Evolutionary conservation across 2,888 invertebrate species (phyloP), one percentile per base, ranked within the genome.

Genomic region (Papilio demoleus): DNA sequence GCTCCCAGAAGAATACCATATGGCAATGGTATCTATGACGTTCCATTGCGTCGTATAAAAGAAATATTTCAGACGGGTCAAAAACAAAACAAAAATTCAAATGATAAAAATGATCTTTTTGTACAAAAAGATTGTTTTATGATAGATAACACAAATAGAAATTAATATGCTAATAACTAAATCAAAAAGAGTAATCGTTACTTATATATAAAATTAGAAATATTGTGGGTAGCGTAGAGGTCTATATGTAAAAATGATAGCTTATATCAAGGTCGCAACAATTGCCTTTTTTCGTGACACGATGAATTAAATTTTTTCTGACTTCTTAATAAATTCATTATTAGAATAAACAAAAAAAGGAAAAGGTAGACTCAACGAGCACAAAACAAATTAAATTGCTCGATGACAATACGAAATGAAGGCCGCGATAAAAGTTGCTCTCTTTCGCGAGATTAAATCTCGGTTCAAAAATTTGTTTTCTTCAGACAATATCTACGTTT

Each of bases 381-480:
- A 62, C 45, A 14, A 67, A 59, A 64, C 24, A 71, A 70, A 73
- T 72, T 70, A 75, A 78, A 80, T 78, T 74, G 74, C 73, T 53
- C 65, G 74, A 76, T 76, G 78, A 80, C 79, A 81, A 78, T 77
- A 75, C 78, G 70, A 73, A 77, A 73, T 73, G 73, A 74, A 77
- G 73, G 76, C 71, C 70, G 66, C 70, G 65, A 70, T 70, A 74
- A 74, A 72, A 71, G 70, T 70, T 70, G 50, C 59, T 56, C 59
- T 63, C 63, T 14, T 63, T 70, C 59, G 71, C 50, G 50, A 65
- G 79, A 81, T 81, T 81, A 77, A 81, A 82, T 82, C 78, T 77
- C 71, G 74, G 62, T 73, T 72, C 76, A 71, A 56, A 71, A 74
- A 71, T 75, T 74, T 73, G 74, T 74, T 74, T 70, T 66, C 60